Percentiles rank a stretch among this genome's conserved stretches.
phyloP scores from a whole-genome alignment of 2,797 vertebrate genomes.

The Leuciscus waleckii region DNA sequence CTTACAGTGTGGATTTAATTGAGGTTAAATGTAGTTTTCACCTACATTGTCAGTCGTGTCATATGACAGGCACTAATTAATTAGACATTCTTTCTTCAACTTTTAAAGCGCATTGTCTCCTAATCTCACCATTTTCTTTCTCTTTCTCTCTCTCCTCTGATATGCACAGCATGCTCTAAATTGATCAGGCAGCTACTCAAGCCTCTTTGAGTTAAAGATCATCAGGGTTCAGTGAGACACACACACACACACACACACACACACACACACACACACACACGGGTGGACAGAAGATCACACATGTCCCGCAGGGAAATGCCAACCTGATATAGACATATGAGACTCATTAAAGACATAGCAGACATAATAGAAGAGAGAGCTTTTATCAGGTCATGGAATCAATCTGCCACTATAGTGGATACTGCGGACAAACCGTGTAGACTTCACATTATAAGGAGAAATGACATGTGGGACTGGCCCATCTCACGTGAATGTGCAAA shows the following conservation, averaged over 20 bases:
- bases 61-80: conserved; percentile 41
- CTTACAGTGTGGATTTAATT: conserved; percentile 26
- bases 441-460: not conserved
- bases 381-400: conserved; percentile 20
- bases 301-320: conserved; percentile 21
- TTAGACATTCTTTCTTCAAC: conserved; percentile 39
- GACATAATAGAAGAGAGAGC: conserved; percentile 22
- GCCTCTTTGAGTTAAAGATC: conserved; percentile 16
- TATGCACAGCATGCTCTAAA: conserved; percentile 35
- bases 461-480: not conserved
- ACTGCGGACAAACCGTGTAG: conserved; percentile 8
- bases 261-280: conserved; percentile 5
- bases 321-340: conserved; percentile 34
- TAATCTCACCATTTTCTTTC: conserved; percentile 5
- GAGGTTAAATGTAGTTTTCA: conserved; percentile 15
- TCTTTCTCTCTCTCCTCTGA: not conserved
- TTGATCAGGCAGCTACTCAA: conserved; percentile 15
- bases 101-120: conserved; percentile 23
- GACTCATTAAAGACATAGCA: conserved; percentile 40
- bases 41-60: conserved; percentile 39
- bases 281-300: conserved; percentile 30
- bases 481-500: too few species aligned
- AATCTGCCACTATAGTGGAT: conserved; percentile 1
- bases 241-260: conserved; percentile 17
- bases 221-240: conserved; percentile 15